Base-by-base conservation (phyloP, 1,140 invertebrate genomes). In the Cyphomyrmex costatus region DNA sequence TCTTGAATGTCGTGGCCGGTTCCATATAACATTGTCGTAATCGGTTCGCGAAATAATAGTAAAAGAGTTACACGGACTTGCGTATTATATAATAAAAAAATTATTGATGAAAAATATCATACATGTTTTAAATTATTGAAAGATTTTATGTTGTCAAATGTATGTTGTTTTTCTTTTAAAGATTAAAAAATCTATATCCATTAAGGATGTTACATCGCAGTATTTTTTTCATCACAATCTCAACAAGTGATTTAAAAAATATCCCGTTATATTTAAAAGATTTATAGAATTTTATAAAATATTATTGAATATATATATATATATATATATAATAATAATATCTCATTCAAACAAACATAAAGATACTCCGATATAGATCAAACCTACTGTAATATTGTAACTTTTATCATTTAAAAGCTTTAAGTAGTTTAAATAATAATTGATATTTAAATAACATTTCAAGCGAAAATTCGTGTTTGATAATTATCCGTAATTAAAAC, bases 1-100 rank as follows among this genome's bases (percentile, higher is more conserved):
- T 7, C 7, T 73, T n/a, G 14, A 85, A 24, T 89, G 79, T 89
- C 49, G 4, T 12, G 7, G 30, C 16, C 8, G 5, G 24, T 27
- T 60, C 12, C 36, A n/a, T 27, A 36, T 30, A 2, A 14, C n/a
- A 24, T 53, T 53, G 33, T 10, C 7, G 12, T 36, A 61, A 78
- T 78, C 6, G 14, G 14, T 56, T 10, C 16, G 5, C 14, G 16
- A 19, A 58, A 82, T 27, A 46, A 51, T 21, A n/a, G 10, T 1
- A 27, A 65, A 33, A 46, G n/a, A 36, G 6, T 36, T 56, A 42
- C 4, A 42, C 19, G 12, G 27, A 0, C 19, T 60, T 60, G 16
- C 2, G 16, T 46, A 24, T 4, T 24, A 49, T n/a, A n/a, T n/a
- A n/a, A n/a, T 74, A 58, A 7, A 58, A 56, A 33, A 3, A 56